phyloP scores from a whole-genome alignment of 2,797 vertebrate species.

The Enteromius radiatus region DNA sequence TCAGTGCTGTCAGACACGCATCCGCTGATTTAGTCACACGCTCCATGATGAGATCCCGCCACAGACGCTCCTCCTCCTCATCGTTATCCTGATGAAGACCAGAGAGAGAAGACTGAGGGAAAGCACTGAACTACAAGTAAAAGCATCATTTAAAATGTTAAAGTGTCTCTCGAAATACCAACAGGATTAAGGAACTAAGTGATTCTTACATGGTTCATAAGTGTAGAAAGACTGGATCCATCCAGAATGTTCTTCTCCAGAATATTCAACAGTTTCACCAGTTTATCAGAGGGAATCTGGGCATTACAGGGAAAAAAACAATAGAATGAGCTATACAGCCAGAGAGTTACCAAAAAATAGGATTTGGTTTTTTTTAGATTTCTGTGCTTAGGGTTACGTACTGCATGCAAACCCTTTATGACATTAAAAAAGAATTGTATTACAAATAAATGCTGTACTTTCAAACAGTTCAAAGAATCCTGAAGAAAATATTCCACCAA shows the following conservation, averaged over 20 bases:
- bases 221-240: slow-evolving; percentile 90
- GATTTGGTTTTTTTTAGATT: not conserved
- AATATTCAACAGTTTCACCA: slow-evolving; percentile 91
- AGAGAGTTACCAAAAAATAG: not conserved
- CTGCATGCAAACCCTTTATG: not conserved
- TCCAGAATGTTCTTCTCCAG: slow-evolving; percentile 97
- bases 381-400: not conserved
- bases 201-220: slow-evolving; percentile 81
- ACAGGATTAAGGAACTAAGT: slow-evolving; percentile 60
- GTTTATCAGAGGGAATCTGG: slow-evolving; percentile 89
- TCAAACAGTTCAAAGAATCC: no score
- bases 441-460: not conserved
- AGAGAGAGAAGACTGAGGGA: not conserved
- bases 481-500: no score
- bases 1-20: slow-evolving; percentile 91
- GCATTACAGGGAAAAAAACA: slow-evolving; percentile 25
- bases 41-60: slow-evolving; percentile 96
- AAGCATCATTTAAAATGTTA: not conserved
- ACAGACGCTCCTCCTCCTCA: slow-evolving; percentile 93
- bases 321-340: not conserved
- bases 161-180: slow-evolving; percentile 48
- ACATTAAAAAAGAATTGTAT: not conserved
- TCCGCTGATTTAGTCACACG: slow-evolving; percentile 95
- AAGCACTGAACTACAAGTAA: not conserved
- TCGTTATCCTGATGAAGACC: slow-evolving; percentile 83